A percentile compares a stretch with the other conserved stretches of the same genome.
phyloP scores from a whole-genome alignment of 2,113 vertebrate genomes.

The Gulo gulo region DNA sequence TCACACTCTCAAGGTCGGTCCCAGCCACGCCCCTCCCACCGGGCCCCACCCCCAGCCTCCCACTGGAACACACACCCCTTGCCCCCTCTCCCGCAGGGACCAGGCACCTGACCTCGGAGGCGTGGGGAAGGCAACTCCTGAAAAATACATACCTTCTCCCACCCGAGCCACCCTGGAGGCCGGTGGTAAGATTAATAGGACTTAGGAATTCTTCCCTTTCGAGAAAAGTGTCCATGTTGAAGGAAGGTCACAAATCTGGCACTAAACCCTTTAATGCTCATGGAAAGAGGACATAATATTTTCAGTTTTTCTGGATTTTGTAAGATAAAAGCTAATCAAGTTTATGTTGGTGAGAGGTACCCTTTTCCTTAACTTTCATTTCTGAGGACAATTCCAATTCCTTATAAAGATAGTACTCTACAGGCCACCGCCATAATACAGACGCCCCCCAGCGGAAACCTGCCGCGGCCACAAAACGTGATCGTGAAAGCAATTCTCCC shows the following conservation, averaged over 20 bases:
- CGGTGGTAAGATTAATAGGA: no score
- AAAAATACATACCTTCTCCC: no score
- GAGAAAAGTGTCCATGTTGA: not conserved
- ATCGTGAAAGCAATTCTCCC: not conserved
- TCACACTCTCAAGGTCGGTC: no score
- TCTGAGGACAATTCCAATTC: not conserved
- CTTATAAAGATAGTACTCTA: not conserved
- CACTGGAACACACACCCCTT: no score
- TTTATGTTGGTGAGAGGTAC: not conserved
- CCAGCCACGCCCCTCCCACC: no score
- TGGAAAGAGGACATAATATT: not conserved
- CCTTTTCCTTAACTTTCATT: not conserved
- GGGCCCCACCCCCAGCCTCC: no score
- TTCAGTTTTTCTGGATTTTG: not conserved
- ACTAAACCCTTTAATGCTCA: not conserved
- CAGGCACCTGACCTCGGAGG: no score
- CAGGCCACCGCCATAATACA: not conserved
- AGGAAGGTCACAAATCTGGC: no score
- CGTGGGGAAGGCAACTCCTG: no score
- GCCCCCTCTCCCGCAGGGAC: no score
- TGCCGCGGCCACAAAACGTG: not conserved
- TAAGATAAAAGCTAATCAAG: not conserved
- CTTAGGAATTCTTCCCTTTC: no score
- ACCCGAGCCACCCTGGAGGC: no score
- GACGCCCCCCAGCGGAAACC: not conserved